Conservation (phyloP, 2,797 vertebrate species). For the Epinephelus awoara region DNA sequence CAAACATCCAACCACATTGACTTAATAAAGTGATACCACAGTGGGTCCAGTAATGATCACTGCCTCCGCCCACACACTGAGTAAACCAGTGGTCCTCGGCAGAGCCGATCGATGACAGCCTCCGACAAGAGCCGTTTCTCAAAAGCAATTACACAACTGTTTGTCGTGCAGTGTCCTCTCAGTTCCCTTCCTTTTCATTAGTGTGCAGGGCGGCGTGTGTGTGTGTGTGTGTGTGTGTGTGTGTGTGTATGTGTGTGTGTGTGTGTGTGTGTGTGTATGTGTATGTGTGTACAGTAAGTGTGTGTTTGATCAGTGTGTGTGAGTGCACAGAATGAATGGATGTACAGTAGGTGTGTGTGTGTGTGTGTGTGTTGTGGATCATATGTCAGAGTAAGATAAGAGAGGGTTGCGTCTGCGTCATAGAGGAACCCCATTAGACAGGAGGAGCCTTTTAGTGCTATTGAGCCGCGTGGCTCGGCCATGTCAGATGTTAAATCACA, state of each 20-base stretch:
- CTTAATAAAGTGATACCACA: conserved; percentile 73
- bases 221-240: conserved; percentile 21
- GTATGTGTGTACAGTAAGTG: neutral
- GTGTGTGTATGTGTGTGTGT: conserved; percentile 1
- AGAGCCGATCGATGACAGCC: conserved; percentile 76
- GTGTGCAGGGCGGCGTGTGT: conserved; percentile 36
- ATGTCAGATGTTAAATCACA: conserved; percentile 82
- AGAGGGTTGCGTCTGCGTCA: conserved; percentile 79
- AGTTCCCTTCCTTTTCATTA: conserved; percentile 79
- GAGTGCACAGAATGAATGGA: conserved; percentile 47
- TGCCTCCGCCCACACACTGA: conserved; percentile 71
- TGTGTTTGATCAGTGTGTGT: conserved; percentile 15
- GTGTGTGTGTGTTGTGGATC: conserved; percentile 28
- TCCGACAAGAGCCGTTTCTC: conserved; percentile 72
- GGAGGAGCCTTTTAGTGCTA: conserved; percentile 87
- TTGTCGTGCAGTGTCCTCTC: conserved; percentile 71
- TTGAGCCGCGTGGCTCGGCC: conserved; percentile 77
- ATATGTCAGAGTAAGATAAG: conserved; percentile 64
- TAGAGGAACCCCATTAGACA: conserved; percentile 84
- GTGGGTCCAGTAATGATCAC: conserved; percentile 64
- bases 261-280: no score
- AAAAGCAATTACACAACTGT: conserved; percentile 82
- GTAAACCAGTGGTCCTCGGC: conserved; percentile 67
- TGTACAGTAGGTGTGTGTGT: conserved; percentile 36
- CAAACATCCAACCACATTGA: conserved; percentile 58